Base-by-base conservation (phyloP, 2,888 invertebrate species). In the Bhutanitis thaidina region DNA sequence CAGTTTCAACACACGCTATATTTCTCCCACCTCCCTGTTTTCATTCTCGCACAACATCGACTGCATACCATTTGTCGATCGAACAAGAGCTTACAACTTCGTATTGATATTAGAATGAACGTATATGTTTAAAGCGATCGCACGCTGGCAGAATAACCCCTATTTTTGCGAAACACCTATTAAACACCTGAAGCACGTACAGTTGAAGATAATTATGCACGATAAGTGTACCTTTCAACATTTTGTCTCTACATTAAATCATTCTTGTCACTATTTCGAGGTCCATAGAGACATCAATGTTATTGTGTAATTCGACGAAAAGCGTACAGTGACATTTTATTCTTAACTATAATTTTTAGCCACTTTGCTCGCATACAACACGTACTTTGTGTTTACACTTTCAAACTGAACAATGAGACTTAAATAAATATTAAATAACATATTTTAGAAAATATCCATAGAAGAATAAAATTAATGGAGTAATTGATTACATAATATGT, bases 1-100 rank as follows among this genome's bases (percentile, higher is more conserved):
- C 64, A 65, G 68, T 84, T 82, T 77, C 82, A 73, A 77, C 79
- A 81, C 69, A 69, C 66, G 53, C 58, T 53, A 53, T 55, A 64
- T 67, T 70, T 69, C 68, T 20, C 70, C 61, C 58, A 67, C 67
- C 60, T 52, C 52, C 67, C 69, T 60, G 69, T 77, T 78, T 77
- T 74, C 77, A 74, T 78, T 72, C 73, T 61, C 62, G 55, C 60
- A 58, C 56, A 61, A 61, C 66, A 61, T 62, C 62, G 56, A 61
- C 64, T 64, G 61, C 60, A 65, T 65, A 64, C 63, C 68, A 74
- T 76, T 73, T 67, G 72, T 69, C 65, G 64, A 56, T 59, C 58
- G 61, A 74, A 72, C 48, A 50, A 43, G 43, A 10, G n/a, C 32
- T 34, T 35, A 41, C 27, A 15, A 41, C 48, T 10, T 12, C 66